Conservation (phyloP, 2,113 vertebrate genomes). For the Pluvialis apricaria region DNA sequence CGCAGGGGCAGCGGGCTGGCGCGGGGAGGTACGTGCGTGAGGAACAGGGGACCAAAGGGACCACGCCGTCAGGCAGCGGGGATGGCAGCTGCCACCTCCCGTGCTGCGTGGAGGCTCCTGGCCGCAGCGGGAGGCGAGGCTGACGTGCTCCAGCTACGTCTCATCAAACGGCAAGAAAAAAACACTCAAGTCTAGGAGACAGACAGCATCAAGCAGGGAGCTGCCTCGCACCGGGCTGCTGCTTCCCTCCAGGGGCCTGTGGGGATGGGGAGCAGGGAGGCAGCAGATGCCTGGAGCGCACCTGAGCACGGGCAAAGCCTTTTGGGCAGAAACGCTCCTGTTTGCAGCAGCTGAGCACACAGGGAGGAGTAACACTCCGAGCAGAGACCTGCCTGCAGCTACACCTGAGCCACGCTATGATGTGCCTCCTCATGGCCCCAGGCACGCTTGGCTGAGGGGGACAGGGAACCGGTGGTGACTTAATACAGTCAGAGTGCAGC, state of each 20-base stretch:
- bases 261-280: not conserved
- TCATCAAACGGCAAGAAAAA: not conserved
- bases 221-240: not conserved
- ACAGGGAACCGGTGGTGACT: not conserved
- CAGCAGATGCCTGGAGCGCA: not conserved
- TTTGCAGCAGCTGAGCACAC: not conserved
- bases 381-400: not conserved
- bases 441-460: not conserved
- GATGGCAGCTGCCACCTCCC: not conserved
- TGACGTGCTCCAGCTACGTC: not conserved
- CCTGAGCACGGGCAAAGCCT: fast-evolving
- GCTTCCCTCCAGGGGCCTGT: fast-evolving
- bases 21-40: fast-evolving
- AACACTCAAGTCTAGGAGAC: not conserved
- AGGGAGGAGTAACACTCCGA: not conserved
- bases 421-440: not conserved
- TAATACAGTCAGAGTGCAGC: not conserved
- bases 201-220: not conserved
- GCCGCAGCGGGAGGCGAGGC: not conserved
- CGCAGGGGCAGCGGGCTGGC: not conserved
- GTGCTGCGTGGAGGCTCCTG: not conserved
- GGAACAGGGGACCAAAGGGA: not conserved
- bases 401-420: fast-evolving
- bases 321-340: not conserved
- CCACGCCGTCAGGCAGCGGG: fast-evolving